A percentile compares a stretch with the other conserved stretches of the same genome.
These are phyloP conservation scores for Mycalesis mineus DNA, from an alignment of 2,888 invertebrate genomes.

Conservation along the genomic window DNA sequence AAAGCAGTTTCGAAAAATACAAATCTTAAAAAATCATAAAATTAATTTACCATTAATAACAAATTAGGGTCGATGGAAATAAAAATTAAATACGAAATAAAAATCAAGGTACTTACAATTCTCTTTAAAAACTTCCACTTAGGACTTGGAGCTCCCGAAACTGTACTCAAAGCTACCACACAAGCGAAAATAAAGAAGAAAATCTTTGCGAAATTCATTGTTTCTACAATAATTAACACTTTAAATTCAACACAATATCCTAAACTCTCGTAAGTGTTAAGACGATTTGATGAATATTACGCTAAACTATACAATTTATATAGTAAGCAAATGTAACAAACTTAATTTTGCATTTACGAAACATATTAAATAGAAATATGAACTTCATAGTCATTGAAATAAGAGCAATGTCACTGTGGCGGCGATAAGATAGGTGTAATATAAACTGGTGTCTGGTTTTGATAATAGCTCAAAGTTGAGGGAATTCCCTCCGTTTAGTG, in stretches of 20 bases:
- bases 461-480: not conserved
- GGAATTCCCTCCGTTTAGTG: slow-evolving; percentile 1
- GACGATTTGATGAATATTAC: not conserved
- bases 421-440: not conserved
- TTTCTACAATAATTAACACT: slow-evolving; percentile 11
- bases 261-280: not conserved
- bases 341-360: not conserved
- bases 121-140: slow-evolving; percentile 50
- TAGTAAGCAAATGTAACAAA: not conserved
- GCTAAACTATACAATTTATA: not conserved
- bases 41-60: no score
- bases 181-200: slow-evolving; percentile 46
- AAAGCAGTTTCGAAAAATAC: no score
- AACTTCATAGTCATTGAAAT: not conserved
- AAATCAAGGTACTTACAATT: slow-evolving; percentile 41
- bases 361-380: not conserved
- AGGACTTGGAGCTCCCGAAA: slow-evolving; percentile 42
- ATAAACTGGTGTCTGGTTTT: not conserved
- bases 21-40: no score
- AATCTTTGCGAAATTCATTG: slow-evolving; percentile 46
- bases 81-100: no score
- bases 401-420: not conserved
- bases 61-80: no score
- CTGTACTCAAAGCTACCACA: slow-evolving; percentile 38
- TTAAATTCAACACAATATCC: not conserved